Percentiles rank a stretch among this genome's conserved stretches.
These are phyloP conservation scores for Limnothrissa miodon DNA, from an alignment of 2,113 vertebrate genomes.

Conservation along the genomic window DNA sequence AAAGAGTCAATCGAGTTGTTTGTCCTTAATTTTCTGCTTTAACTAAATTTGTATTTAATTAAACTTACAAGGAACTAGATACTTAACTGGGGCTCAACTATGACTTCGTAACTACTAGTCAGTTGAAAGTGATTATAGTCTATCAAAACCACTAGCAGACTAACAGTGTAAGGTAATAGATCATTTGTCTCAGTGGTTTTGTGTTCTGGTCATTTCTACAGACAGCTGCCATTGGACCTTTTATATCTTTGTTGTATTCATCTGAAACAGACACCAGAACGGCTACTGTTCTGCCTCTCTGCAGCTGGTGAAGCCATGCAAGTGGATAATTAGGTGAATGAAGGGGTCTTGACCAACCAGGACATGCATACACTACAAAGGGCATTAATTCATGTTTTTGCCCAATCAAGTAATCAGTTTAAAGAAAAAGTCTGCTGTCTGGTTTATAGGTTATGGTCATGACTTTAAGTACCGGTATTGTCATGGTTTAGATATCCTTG, in stretches of 20 bases:
- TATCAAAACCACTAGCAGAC: background rate
- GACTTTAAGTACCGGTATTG: too few relatives aligned
- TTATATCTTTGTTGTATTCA: background rate
- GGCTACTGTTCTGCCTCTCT: background rate
- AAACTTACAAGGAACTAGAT: background rate
- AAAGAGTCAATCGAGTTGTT: background rate
- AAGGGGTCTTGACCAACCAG: too few relatives aligned
- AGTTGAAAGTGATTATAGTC: background rate
- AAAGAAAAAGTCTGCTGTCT: too few relatives aligned
- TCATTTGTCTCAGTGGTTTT: background rate
- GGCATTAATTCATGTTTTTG: too few relatives aligned
- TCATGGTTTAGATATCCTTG: too few relatives aligned
- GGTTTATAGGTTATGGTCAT: too few relatives aligned
- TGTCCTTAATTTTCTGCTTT: background rate
- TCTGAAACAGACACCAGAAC: background rate
- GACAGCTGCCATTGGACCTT: constrained; percentile 4
- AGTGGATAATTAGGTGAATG: background rate
- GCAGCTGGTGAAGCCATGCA: background rate
- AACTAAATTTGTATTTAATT: background rate
- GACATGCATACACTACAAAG: too few relatives aligned
- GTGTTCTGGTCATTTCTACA: background rate
- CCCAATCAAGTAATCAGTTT: too few relatives aligned
- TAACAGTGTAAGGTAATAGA: background rate
- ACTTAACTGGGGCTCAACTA: background rate
- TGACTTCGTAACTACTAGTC: background rate